Percentiles rank a stretch among this genome's conserved stretches.
These are phyloP conservation scores for Gandaritis pyraliata DNA, from an alignment of 2,888 invertebrate genomes.

Conservation along the genomic window DNA sequence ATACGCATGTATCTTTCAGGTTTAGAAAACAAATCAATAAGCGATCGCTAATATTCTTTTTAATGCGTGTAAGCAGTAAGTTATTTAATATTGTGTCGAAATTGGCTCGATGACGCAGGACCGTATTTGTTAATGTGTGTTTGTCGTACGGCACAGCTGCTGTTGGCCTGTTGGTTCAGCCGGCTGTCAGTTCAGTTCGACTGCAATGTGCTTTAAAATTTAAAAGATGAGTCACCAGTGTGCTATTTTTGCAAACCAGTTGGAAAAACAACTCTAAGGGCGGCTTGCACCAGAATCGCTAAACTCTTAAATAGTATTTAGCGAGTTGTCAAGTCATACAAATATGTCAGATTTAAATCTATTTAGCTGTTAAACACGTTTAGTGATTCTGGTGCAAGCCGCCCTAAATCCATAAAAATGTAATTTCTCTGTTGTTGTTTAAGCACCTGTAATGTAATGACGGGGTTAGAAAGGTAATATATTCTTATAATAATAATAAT, in stretches of 20 bases:
- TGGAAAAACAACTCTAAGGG: conserved; percentile 29
- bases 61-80: conserved; percentile 60
- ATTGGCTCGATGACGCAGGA: conserved; percentile 74
- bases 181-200: conserved; percentile 47
- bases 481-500: too few species aligned
- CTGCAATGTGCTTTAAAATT: conserved; percentile 46
- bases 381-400: too few species aligned
- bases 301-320: too few species aligned
- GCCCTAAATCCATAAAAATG: background rate
- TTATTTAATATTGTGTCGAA: conserved; percentile 64
- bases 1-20: background rate
- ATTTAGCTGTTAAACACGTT: too few species aligned
- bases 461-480: too few species aligned
- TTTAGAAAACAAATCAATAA: background rate
- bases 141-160: conserved; percentile 63
- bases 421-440: background rate
- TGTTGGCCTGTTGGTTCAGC: conserved; percentile 67
- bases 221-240: conserved; percentile 58
- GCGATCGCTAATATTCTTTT: conserved; percentile 43
- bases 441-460: too few species aligned
- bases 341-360: too few species aligned
- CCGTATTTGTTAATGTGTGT: conserved; percentile 50
- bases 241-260: conserved; percentile 43
- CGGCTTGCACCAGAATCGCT: too few species aligned
- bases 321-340: too few species aligned